Base-by-base conservation (phyloP, 2,113 vertebrate species). In the Brachyistius frenatus region DNA sequence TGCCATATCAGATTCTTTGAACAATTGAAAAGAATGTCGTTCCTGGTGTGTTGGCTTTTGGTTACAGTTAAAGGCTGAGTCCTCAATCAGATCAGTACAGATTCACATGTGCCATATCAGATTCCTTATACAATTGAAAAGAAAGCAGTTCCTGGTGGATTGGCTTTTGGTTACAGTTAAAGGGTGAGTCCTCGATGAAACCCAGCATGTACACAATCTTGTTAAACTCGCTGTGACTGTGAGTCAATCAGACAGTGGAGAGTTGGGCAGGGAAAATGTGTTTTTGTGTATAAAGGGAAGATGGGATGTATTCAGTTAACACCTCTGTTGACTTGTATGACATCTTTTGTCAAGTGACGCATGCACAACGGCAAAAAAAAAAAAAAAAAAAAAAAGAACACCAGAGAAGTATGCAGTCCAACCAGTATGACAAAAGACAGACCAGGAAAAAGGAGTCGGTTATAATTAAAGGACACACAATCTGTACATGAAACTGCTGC, bases 401-500 rank as follows among this genome's bases (percentile, higher is more conserved):
- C 37, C 3, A 11, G 16, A 70, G 3, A 86, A 68, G 49, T 60
- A 94, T 91, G 92, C 57, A 62, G 92, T 90, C 70, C 7, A 65
- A 94, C 93, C 76, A 65, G 94, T 89, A 41, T 50, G 73, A 81
- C 74, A 36, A 32, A 75, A 63, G n/a, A 14, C 30, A 69, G 16
- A 47, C 52, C n/a, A 11, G 4, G 44, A 55, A 35, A 52, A 49
- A 69, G 31, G 15, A 58, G 30, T 74, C 4, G 2, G 2, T 39
- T 37, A 52, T 57, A 23, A 44, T 41, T 13, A 55, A 64, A 23
- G 23, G 50, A 47, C 4, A 37, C 16, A 30, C 11, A 31, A 49
- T 52, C 7, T 31, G 36, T 15, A 46, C 11, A 55, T 52, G 41
- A 60, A 54, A 57, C 35, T 11, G 11, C 9, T 61, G 2, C 1